These are phyloP conservation scores for Cettia cetti DNA, from an alignment of 2,113 vertebrate species.

Conservation along the genomic window DNA sequence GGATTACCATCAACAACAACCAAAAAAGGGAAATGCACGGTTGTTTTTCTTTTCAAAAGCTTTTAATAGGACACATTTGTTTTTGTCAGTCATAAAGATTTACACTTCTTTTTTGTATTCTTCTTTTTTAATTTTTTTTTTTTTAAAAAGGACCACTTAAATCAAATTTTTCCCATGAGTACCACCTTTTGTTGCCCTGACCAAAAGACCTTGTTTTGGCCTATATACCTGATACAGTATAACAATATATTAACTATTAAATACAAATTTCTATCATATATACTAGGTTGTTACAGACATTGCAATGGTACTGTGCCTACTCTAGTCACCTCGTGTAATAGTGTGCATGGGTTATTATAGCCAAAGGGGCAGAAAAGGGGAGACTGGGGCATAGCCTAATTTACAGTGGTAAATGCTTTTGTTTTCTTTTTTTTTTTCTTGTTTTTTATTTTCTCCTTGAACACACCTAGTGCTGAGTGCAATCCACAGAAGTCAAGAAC, in stretches of 20 bases:
- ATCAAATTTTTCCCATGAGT: conserved; percentile 33
- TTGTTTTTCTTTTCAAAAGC: conserved; percentile 62
- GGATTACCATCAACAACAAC: not conserved
- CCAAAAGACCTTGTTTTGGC: conserved; percentile 46
- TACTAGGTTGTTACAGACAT: conserved; percentile 66
- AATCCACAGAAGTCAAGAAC: conserved; percentile 62
- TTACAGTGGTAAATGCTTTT: conserved; percentile 45
- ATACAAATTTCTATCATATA: conserved; percentile 70
- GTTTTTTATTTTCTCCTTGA: not conserved
- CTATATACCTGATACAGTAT: conserved; percentile 61
- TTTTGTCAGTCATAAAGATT: conserved; percentile 67
- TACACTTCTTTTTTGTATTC: conserved; percentile 27
- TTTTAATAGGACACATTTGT: conserved; percentile 66
- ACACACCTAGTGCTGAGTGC: conserved; percentile 53
- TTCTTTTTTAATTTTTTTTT: not conserved
- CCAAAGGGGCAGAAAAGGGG: conserved; percentile 52
- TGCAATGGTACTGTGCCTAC: conserved; percentile 64
- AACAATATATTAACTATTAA: conserved; percentile 70
- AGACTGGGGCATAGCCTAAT: conserved; percentile 48
- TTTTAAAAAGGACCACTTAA: conserved; percentile 49
- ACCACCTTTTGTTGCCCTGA: conserved; percentile 58
- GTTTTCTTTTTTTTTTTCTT: not conserved
- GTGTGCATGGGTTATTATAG: conserved; percentile 60
- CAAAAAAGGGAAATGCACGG: not conserved
- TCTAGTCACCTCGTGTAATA: conserved; percentile 64